Conservation (phyloP, 1,140 invertebrate genomes). For the Andrena cerasifolii region DNA sequence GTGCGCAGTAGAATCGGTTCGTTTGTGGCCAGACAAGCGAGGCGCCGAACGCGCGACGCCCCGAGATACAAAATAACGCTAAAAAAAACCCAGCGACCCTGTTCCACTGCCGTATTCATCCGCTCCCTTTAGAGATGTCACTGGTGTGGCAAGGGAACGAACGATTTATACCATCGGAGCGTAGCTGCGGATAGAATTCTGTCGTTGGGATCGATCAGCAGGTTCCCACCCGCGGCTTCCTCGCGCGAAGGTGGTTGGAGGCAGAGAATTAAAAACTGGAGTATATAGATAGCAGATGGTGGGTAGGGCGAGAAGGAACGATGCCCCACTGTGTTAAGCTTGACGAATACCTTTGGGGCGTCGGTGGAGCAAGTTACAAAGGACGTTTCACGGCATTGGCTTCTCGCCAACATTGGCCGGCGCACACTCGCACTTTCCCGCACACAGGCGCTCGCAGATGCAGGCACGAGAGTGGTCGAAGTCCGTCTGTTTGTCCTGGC, state of each 20-base stretch:
- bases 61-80: not conserved
- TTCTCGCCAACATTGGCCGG: slow-evolving; percentile 40
- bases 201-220: not conserved
- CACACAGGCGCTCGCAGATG: not conserved
- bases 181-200: not conserved
- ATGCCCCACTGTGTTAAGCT: slow-evolving; percentile 22
- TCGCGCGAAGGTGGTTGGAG: too few species aligned
- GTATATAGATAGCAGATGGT: not conserved
- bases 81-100: too few species aligned
- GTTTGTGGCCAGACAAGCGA: not conserved
- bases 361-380: slow-evolving; percentile 29
- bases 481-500: not conserved
- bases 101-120: not conserved
- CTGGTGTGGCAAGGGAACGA: not conserved
- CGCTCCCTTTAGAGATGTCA: not conserved
- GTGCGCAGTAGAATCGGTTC: not conserved
- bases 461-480: not conserved
- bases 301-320: slow-evolving; percentile 13
- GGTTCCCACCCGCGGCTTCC: too few species aligned
- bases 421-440: not conserved
- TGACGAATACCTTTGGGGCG: slow-evolving; percentile 44
- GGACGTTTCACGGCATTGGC: slow-evolving; percentile 46
- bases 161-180: not conserved
- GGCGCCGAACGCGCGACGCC: not conserved
- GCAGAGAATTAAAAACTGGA: not conserved